These are phyloP conservation scores for Cuculus canorus DNA, from an alignment of 2,797 vertebrate species.

Conservation along the genomic window DNA sequence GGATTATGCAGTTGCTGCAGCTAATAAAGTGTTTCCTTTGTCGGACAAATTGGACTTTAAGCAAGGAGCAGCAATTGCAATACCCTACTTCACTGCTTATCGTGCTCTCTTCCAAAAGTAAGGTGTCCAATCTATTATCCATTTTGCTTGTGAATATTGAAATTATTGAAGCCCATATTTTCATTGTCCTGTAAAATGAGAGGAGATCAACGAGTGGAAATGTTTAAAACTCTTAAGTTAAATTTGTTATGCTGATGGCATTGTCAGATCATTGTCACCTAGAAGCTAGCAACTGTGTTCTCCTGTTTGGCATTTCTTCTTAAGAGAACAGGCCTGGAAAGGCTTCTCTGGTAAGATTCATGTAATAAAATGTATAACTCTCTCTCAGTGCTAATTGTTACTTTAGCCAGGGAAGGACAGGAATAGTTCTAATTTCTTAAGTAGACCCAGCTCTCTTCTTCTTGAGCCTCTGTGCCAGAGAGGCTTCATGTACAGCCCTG, in stretches of 20 bases:
- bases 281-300: background rate
- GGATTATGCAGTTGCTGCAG: slow-evolving; percentile 84
- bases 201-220: background rate
- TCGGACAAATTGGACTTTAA: slow-evolving; percentile 81
- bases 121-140: background rate
- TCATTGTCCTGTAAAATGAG: background rate
- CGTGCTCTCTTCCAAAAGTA: slow-evolving; percentile 91
- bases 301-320: background rate
- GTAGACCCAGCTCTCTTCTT: background rate
- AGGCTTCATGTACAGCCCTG: too few relatives aligned
- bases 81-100: slow-evolving; percentile 93
- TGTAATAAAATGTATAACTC: rapidly evolving
- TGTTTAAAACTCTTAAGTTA: background rate
- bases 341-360: background rate
- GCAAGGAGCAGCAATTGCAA: slow-evolving; percentile 88
- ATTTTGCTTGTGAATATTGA: background rate
- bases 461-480: background rate
- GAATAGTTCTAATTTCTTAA: background rate
- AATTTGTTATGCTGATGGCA: background rate
- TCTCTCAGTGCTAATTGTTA: background rate
- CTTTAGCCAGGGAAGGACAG: background rate
- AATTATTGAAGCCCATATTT: rapidly evolving
- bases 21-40: slow-evolving; percentile 80
- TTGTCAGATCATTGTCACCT: background rate
- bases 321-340: background rate